Percentiles rank a stretch among this genome's conserved stretches.
phyloP scores from a whole-genome alignment of 2,888 invertebrate genomes.

The Uropetala carovei region DNA sequence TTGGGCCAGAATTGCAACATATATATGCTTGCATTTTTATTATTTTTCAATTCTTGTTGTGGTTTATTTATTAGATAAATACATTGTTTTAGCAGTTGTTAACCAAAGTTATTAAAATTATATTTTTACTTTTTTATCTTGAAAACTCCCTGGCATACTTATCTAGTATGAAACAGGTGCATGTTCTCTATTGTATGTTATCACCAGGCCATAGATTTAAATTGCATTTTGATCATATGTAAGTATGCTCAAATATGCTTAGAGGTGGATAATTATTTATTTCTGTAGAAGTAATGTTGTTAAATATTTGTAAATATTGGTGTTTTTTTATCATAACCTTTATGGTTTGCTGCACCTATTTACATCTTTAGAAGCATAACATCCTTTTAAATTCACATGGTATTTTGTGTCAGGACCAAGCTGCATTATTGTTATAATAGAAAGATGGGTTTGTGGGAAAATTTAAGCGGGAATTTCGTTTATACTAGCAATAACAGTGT shows the following conservation, averaged over 20 bases:
- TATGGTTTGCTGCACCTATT: constrained; percentile 53
- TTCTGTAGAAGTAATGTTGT: constrained; percentile 56
- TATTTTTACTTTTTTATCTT: constrained; percentile 58
- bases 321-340: constrained; percentile 20
- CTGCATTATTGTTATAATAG: constrained; percentile 52
- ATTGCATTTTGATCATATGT: constrained; percentile 53
- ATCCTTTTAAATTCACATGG: constrained; percentile 35
- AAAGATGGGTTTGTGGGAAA: constrained; percentile 54
- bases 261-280: constrained; percentile 62
- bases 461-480: constrained; percentile 17
- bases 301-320: constrained; percentile 56
- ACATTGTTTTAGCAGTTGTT: constrained; percentile 58
- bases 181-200: constrained; percentile 53
- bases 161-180: constrained; percentile 56
- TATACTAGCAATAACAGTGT: constrained; percentile 61
- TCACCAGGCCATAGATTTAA: constrained; percentile 38
- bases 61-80: constrained; percentile 63
- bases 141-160: constrained; percentile 57
- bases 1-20: constrained; percentile 56
- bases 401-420: constrained; percentile 62
- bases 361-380: constrained; percentile 38
- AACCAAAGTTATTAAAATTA: constrained; percentile 50
- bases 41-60: constrained; percentile 52
- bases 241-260: constrained; percentile 57
- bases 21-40: constrained; percentile 55